Evolutionary conservation across 2,888 invertebrate species (phyloP), one percentile per base, ranked within the genome.

Genomic region (Microplitis deprimator): DNA sequence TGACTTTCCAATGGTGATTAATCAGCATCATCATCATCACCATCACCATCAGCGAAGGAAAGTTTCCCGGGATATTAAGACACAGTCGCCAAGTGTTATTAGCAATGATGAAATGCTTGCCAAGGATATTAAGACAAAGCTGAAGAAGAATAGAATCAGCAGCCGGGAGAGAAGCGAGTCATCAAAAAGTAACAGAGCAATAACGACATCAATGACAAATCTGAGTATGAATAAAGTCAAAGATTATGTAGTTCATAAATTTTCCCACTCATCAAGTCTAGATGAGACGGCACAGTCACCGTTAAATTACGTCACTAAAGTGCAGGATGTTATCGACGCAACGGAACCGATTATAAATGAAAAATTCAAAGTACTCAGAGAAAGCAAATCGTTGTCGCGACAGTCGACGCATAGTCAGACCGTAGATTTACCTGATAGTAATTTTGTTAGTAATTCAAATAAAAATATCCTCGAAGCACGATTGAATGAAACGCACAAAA

Each of bases 251-350:
- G 79, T 84, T 13, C 80, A 85, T 4, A 84, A 82, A 62, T 83
- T 86, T 29, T 81, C 82, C 0, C 82, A 79, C 1, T 81, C 83
- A 16, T 79, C 79, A 41, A 87, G 85, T 39, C 75, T 87, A 17
- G 85, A 87, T 29, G 87, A 88, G 17, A 8, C 50, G 8, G 73
- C 86, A 0, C 85, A 87, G 65, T 29, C 4, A 29, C 82, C 85
- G 3, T 76, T 84, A 0, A 83, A 84, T 59, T 87, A 88, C 59
- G 85, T 87, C 0, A 84, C 85, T 41, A 85, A 85, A 67, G 87
- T 88, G 6, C 87, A 87, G 61, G 83, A 85, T n/a, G 84, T 87
- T 4, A 86, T 88, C n/a, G 85, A 87, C 60, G 84, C 85, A 41
- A 87, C 86, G 0, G 84, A 84, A 39, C 84, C 85, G 16, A 81